Conservation (phyloP, 2,797 vertebrate species). For the Florisuga fusca region DNA sequence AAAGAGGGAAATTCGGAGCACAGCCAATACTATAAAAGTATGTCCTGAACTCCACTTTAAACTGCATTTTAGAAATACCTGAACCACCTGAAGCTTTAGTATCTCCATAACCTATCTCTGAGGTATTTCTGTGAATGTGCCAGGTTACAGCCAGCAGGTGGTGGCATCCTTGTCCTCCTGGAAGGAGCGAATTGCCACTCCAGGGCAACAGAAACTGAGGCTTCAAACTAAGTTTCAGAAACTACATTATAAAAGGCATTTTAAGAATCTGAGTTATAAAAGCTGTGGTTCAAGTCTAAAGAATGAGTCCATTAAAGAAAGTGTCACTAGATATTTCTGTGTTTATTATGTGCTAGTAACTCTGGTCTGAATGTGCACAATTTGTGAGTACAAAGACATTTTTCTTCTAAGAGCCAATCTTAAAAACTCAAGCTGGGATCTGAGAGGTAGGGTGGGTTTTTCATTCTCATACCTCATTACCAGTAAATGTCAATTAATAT, state of each 20-base stretch:
- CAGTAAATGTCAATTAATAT: slow-evolving; percentile 40
- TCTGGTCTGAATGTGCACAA: slow-evolving; percentile 15
- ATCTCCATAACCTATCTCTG: background rate
- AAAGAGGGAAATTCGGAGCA: background rate
- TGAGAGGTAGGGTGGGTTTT: slow-evolving; percentile 35
- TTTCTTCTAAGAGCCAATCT: slow-evolving; percentile 54
- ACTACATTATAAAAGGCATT: background rate
- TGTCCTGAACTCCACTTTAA: background rate
- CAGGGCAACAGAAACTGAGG: background rate
- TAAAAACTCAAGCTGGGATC: slow-evolving; percentile 46
- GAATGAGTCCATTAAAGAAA: slow-evolving; percentile 59
- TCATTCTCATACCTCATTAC: slow-evolving; percentile 43
- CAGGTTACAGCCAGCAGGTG: background rate
- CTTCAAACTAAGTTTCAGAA: slow-evolving; percentile 4
- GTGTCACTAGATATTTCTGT: slow-evolving; percentile 51
- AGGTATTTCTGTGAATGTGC: background rate
- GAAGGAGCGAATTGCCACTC: background rate
- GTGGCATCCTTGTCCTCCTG: background rate
- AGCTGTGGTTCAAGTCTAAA: slow-evolving; percentile 34
- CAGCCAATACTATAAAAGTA: background rate
- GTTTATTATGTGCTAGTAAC: slow-evolving; percentile 63
- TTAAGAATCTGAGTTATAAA: slow-evolving; percentile 39
- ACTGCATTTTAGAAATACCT: background rate
- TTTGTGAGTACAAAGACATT: slow-evolving; percentile 51
- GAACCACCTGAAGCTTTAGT: background rate